Evolutionary conservation across 2,888 invertebrate genomes (phyloP), one percentile per base, ranked within the genome.

Genomic region (Alitta virens): DNA sequence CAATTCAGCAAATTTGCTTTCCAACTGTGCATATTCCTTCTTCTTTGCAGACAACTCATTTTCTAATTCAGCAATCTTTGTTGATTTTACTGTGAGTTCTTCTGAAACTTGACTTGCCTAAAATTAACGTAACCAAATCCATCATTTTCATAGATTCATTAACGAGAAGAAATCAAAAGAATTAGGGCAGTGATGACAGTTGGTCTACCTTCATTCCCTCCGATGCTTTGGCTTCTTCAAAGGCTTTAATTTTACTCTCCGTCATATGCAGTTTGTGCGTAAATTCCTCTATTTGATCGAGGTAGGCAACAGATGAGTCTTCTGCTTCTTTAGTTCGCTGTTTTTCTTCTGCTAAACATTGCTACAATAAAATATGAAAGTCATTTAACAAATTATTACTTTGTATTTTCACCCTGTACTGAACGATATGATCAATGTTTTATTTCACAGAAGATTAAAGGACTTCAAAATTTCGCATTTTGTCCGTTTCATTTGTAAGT

Each of bases 271-370:
- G 71, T 65, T 79, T 76, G 65, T 80, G 76, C 2, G 77, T 79
- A 2, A 79, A 71, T 58, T 79, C 78, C 62, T 80, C 79, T n/a
- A 80, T 74, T 70, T 78, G 77, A 63, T 80, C 80, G 14, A 76
- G 71, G 67, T 77, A 78, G 0, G 71, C 60, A 12, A 71, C 68
- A 33, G 77, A 73, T 2, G 72, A 67, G 9, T 75, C 75, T 58
- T 76, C 77, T 27, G 71, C 70, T 1, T 67, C 65, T 42, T 62
- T 59, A 24, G 24, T 49, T 27, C 51, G 18, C 3, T 14, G 51
- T 40, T 59, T 59, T 40, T 59, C 59, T 33, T 59, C 59, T 1
- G 18, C 18, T 21, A 27, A 51, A 59, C 51, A 38, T 59, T 50
- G 21, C 59, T 59, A 40, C 5, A 52, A 52, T 33, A 7, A n/a